A percentile compares a stretch with the other conserved stretches of the same genome.
Conservation (phyloP, 2,113 vertebrate species). For the Thamnaconus septentrionalis region DNA sequence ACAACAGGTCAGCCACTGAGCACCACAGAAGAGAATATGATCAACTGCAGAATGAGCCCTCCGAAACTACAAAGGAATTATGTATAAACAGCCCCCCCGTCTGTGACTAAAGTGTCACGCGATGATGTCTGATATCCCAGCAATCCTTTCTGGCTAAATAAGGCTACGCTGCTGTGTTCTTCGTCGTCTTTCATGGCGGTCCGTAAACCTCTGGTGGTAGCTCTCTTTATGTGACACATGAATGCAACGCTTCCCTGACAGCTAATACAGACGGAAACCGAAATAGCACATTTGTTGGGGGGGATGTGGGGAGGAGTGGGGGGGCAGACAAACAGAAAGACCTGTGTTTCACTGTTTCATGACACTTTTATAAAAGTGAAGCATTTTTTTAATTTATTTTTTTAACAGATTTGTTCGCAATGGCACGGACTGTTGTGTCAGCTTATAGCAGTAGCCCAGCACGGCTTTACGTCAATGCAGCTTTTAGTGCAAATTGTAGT, state of each 20-base stretch:
- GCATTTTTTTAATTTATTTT: neutral
- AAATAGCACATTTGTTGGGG: constrained; percentile 64
- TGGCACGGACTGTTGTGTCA: constrained; percentile 3
- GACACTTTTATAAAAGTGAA: constrained; percentile 38
- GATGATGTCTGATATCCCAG: constrained; percentile 58
- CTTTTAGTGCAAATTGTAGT: no score
- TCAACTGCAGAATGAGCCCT: constrained; percentile 54
- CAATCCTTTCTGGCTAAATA: constrained; percentile 67
- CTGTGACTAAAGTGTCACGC: constrained; percentile 61
- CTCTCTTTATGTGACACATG: constrained; percentile 58
- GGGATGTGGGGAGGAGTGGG: constrained; percentile 16
- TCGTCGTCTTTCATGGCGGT: constrained; percentile 57
- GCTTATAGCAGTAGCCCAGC: constrained; percentile 7
- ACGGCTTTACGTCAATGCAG: no score
- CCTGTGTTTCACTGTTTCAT: constrained; percentile 16
- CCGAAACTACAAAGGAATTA: constrained; percentile 70
- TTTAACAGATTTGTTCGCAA: constrained; percentile 27
- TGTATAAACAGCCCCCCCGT: constrained; percentile 61
- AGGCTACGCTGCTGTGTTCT: constrained; percentile 55
- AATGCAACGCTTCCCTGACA: constrained; percentile 62
- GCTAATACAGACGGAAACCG: constrained; percentile 49
- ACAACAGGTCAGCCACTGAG: constrained; percentile 73
- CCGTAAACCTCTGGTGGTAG: constrained; percentile 54
- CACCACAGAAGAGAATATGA: constrained; percentile 60
- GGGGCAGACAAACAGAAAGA: no score